Evolutionary conservation across 2,113 vertebrate genomes (phyloP), one percentile per base, ranked within the genome.

Genomic region (Arizona elegans): DNA sequence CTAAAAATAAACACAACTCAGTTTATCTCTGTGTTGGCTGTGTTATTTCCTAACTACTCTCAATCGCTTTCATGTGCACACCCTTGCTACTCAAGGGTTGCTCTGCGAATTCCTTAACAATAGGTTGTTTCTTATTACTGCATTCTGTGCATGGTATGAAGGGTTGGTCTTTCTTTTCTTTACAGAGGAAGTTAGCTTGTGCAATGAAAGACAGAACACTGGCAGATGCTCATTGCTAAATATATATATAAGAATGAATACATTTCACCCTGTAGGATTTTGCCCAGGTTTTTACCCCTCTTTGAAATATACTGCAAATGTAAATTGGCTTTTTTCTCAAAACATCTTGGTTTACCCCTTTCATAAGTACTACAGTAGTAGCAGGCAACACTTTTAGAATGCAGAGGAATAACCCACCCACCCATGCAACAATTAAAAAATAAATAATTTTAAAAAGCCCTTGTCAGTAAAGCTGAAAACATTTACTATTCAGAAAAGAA

Each of bases 401-500:
- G 86, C 56, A 92, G 47, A 50, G n/a, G 58, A 54, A 33, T 50
- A 43, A n/a, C 38, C 52, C 33, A n/a, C 29, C 65, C 12, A 6
- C 33, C 33, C 6, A 8, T 24, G n/a, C 55, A 8, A 24, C 29
- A 52, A 53, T 92, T 52, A 65, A 92, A 53, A 52, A 87, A 92
- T 81, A 56, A 86, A 92, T 86, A 86, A 50, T 53, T 62, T 9
- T 90, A 86, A 90, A 90, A 90, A 43, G 6, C 62, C 19, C 43
- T 52, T 70, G 59, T 56, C 87, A 89, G 5, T 87, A 70, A 70
- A 87, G 85, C 88, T 92, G 21, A 58, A 54, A 91, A 9, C 86
- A 1, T 24, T 3, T 47, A 65, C 75, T 1, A 1, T 15, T 6
- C 6, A 3, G 6, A 1, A 0, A 13, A 81, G 6, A 0, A 75